These are phyloP conservation scores for Blera fallax DNA, from an alignment of 2,888 invertebrate species.

Conservation along the genomic window DNA sequence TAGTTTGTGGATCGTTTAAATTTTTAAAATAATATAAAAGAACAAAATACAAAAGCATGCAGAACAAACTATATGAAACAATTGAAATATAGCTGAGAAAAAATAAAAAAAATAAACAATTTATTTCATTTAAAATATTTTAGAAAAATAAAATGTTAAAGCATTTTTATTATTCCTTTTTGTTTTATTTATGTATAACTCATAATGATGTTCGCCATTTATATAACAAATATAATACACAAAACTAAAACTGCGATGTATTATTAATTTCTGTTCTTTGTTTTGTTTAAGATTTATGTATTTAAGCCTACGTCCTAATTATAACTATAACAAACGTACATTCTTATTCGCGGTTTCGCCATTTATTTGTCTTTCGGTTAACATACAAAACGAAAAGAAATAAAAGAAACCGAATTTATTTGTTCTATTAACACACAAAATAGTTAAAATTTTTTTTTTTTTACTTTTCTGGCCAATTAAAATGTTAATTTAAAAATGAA, in stretches of 20 bases:
- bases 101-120: constrained; percentile 11
- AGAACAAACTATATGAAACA: background rate
- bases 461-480: background rate
- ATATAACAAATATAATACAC: constrained; percentile 42
- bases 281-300: background rate
- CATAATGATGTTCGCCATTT: constrained; percentile 36
- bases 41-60: background rate
- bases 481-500: background rate
- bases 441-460: background rate
- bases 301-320: constrained; percentile 40
- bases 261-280: constrained; percentile 29
- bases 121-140: background rate
- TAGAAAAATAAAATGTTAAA: constrained; percentile 44
- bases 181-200: constrained; percentile 44
- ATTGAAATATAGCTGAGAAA: background rate
- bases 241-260: constrained; percentile 54
- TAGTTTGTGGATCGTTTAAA: too few species aligned
- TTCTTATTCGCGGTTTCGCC: background rate
- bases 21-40: background rate
- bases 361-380: constrained; percentile 48
- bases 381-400: constrained; percentile 11
- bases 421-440: background rate
- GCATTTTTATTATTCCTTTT: constrained; percentile 26
- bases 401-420: background rate
- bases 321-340: constrained; percentile 56